Base-by-base conservation (phyloP, 2,888 invertebrate species). In the Diplolepis rosae region DNA sequence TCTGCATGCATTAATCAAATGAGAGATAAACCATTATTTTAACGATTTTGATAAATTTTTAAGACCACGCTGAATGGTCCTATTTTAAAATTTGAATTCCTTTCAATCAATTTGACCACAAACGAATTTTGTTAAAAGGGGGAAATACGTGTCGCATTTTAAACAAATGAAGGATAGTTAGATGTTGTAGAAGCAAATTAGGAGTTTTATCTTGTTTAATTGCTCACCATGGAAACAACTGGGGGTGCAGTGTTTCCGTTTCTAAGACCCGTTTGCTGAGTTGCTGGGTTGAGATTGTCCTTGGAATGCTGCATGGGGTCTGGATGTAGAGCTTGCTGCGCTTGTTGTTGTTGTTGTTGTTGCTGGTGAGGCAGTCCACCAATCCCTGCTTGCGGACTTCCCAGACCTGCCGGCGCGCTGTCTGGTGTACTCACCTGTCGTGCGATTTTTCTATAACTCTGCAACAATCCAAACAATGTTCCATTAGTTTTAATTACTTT, bases 301-400 rank as follows among this genome's bases (percentile, higher is more conserved):
- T 88, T 88, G 78, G 87, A n/a, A n/a, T n/a, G 83, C 87, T 88
- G 88, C 88, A 88, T 88, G 75, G 87, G 86, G 79, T 88, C 88
- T 67, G 79, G 73, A 80, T 87, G 87, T 70, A 87, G 77, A 56
- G 83, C 74, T 80, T 84, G 84, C 73, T 85, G 87, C 65, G 82
- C 77, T 79, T 85, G 85, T 71, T 80, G 79, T 71, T 86, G 82
- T 68, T 78, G 84, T 70, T 83, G 84, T 54, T 54, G 51, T 71
- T 84, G 86, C 42, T 84, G 87, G 70, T 83, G 84, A 66, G 86
- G 83, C 69, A 88, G 80, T 18, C 86, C 87, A 70, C 85, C 87
- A 66, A 88, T 87, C 50, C 84, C 83, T 24, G 85, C 85, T 70
- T 89, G 88, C 65, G 88, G 88, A 83, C 88, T 89, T 50, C 87